Percentiles rank a stretch among this genome's conserved stretches.
phyloP scores from a whole-genome alignment of 2,888 invertebrate species.

The Tinea semifulvella region DNA sequence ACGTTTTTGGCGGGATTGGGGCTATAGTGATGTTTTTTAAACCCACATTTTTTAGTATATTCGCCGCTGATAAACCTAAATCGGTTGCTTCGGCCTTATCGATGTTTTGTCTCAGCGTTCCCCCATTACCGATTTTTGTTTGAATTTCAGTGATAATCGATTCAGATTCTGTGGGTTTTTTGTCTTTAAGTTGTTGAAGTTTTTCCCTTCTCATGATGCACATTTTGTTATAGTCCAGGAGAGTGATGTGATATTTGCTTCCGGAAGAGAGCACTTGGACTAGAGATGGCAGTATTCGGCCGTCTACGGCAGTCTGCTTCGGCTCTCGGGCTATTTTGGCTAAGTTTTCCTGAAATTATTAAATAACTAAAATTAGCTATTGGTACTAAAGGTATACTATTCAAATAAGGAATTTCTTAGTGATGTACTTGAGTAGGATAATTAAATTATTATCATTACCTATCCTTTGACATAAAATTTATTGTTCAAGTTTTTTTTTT shows the following conservation, averaged over 20 bases:
- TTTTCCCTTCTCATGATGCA: conserved; percentile 75
- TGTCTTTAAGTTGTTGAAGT: conserved; percentile 67
- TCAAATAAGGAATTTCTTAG: too few relatives aligned
- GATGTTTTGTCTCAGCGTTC: conserved; percentile 40
- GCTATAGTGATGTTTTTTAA: conserved; percentile 61
- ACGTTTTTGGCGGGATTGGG: conserved; percentile 47
- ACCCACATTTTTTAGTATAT: conserved; percentile 55
- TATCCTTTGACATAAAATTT: too few relatives aligned
- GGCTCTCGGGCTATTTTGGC: conserved; percentile 49
- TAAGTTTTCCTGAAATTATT: conserved; percentile 50
- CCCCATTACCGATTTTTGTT: conserved; percentile 49
- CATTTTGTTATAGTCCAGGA: conserved; percentile 84
- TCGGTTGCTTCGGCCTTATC: conserved; percentile 29
- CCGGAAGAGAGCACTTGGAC: conserved; percentile 81
- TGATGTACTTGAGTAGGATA: too few relatives aligned
- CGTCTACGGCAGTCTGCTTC: conserved; percentile 67
- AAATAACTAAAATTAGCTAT: too few relatives aligned
- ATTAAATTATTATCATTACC: too few relatives aligned
- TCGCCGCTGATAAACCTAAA: conserved; percentile 45
- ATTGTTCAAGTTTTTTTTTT: too few relatives aligned
- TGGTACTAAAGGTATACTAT: too few relatives aligned
- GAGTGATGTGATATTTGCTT: conserved; percentile 80
- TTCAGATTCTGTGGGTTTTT: conserved; percentile 24
- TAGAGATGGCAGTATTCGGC: conserved; percentile 67
- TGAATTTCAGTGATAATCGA: conserved; percentile 47